These are phyloP conservation scores for Scolopax rusticola DNA, from an alignment of 2,797 vertebrate genomes.

Conservation along the genomic window DNA sequence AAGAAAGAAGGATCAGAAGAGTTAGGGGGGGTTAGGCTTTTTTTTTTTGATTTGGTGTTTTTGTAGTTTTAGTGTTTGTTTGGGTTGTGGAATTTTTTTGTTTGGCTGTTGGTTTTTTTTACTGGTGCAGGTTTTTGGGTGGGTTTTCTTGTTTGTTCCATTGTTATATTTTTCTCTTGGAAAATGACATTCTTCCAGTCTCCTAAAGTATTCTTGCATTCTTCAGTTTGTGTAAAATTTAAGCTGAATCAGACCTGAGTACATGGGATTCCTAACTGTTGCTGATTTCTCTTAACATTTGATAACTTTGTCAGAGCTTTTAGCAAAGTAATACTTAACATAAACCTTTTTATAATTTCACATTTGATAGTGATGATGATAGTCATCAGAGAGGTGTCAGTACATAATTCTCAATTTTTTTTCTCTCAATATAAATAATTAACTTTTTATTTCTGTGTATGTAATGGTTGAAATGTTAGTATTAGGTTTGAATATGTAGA, in stretches of 20 bases:
- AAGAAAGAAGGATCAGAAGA: not conserved
- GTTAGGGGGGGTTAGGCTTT: too few species aligned
- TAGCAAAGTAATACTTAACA: not conserved
- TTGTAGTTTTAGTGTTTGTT: not conserved
- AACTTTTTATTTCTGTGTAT: not conserved
- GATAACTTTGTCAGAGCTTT: not conserved
- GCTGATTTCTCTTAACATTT: not conserved
- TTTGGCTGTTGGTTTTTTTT: not conserved
- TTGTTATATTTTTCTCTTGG: not conserved
- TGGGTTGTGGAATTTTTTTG: not conserved
- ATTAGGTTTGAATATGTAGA: not conserved
- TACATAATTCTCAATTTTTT: not conserved
- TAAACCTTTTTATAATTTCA: rapidly evolving
- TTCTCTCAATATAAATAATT: not conserved
- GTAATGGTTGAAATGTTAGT: not conserved
- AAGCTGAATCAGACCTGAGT: not conserved
- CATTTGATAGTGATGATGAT: not conserved
- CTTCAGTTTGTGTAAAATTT: not conserved
- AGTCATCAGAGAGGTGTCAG: not conserved
- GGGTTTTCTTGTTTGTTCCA: not conserved
- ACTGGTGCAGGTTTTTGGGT: not conserved
- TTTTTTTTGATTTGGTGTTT: too few species aligned
- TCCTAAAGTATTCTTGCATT: not conserved
- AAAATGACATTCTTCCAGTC: not conserved
- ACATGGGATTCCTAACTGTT: not conserved